A percentile compares a stretch with the other conserved stretches of the same genome.
Evolutionary conservation across 1,140 invertebrate genomes (phyloP).

Genomic region (Philopotamus ludificatus): DNA sequence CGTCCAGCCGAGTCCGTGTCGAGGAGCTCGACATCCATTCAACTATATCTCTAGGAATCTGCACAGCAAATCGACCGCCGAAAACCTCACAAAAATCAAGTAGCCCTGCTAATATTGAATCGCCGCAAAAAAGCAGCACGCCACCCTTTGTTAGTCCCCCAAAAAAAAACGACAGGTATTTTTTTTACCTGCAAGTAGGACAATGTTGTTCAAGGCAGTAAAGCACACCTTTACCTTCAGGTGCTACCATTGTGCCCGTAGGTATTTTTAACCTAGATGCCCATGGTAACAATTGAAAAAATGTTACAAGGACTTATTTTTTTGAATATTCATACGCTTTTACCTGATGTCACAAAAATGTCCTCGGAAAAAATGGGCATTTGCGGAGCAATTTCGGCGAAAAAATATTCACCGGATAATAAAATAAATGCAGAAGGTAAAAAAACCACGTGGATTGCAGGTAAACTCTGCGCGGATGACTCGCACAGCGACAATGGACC

Average conservation of each 20-base stretch:
- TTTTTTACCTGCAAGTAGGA: conserved; percentile 4
- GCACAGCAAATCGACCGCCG: too few relatives aligned
- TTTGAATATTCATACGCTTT: too few relatives aligned
- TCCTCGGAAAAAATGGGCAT: too few relatives aligned
- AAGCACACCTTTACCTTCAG: conserved; percentile 9
- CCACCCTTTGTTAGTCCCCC: background rate
- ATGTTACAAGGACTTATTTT: conserved; percentile 1
- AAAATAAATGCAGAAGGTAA: too few relatives aligned
- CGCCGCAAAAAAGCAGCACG: background rate
- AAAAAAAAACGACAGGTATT: conserved; percentile 3
- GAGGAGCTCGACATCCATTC: too few relatives aligned
- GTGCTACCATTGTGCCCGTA: conserved; percentile 10
- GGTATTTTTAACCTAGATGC: conserved; percentile 11
- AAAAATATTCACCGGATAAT: too few relatives aligned
- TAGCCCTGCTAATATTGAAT: conserved; percentile 6
- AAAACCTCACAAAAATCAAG: too few relatives aligned
- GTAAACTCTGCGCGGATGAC: conserved; percentile 18
- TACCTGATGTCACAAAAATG: too few relatives aligned
- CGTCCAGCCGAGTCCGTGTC: too few relatives aligned
- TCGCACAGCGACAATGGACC: conserved; percentile 19
- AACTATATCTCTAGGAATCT: too few relatives aligned
- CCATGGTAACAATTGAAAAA: conserved; percentile 5
- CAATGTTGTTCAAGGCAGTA: background rate
- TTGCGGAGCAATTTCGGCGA: too few relatives aligned
- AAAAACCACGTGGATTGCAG: conserved; percentile 23